Percentiles rank a stretch among this genome's conserved stretches.
Conservation (phyloP, 2,113 vertebrate genomes). For the Miniopterus natalensis region DNA sequence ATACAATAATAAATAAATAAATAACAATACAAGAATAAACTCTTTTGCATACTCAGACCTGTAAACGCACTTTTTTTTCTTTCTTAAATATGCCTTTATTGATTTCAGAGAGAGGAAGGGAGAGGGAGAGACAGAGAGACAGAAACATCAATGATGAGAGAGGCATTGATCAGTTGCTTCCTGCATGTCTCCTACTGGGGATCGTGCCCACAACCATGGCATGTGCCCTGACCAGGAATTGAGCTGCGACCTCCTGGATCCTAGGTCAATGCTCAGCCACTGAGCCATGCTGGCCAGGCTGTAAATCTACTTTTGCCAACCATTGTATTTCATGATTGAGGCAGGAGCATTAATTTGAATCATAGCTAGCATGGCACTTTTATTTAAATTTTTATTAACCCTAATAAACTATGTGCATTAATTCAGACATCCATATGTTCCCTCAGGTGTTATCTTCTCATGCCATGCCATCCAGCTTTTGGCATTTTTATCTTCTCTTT, state of each 20-base stretch:
- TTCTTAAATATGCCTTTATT: too few species aligned
- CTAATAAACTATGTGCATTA: background rate
- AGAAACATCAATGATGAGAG: too few species aligned
- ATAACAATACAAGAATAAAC: background rate
- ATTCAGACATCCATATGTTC: background rate
- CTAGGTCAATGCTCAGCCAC: too few species aligned
- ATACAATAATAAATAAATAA: background rate
- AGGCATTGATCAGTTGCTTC: too few species aligned
- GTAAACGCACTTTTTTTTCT: background rate
- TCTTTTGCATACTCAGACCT: background rate
- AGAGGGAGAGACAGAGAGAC: too few species aligned
- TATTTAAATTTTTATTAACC: conserved; percentile 15
- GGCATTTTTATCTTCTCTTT: conserved; percentile 6
- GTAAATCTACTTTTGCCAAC: background rate
- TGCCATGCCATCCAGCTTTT: background rate
- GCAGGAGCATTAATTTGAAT: conserved; percentile 17
- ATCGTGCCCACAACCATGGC: too few species aligned
- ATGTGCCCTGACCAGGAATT: too few species aligned
- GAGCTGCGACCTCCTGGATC: too few species aligned
- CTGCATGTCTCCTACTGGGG: too few species aligned
- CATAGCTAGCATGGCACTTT: background rate
- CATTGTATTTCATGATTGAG: background rate
- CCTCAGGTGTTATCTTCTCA: background rate
- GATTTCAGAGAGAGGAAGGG: too few species aligned
- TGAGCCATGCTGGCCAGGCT: background rate